Evolutionary conservation across 2,888 invertebrate species (phyloP).

Genomic region (Nymphalis urticae): DNA sequence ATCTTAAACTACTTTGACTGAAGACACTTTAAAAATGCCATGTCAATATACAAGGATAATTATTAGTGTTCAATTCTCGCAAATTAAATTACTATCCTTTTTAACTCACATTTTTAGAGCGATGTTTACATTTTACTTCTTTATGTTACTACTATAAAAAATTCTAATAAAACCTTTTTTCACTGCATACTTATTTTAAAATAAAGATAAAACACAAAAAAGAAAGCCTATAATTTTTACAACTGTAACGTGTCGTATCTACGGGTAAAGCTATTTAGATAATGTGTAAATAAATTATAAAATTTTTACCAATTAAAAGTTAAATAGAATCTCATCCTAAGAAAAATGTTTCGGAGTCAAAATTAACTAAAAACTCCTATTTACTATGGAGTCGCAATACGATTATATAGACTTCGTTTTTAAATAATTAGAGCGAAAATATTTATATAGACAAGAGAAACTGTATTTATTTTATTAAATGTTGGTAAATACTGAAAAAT

Average conservation of each 20-base stretch:
- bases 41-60: not conserved
- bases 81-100: not conserved
- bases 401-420: not conserved
- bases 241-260: not conserved
- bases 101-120: not conserved
- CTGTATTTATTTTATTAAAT: conserved; percentile 1
- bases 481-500: not conserved
- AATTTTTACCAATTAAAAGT: not conserved
- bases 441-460: not conserved
- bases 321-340: too few species aligned
- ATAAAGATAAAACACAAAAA: too few species aligned
- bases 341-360: too few species aligned
- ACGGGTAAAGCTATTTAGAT: not conserved
- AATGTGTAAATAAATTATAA: not conserved
- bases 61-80: not conserved
- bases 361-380: too few species aligned
- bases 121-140: too few species aligned
- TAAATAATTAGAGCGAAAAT: not conserved
- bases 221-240: too few species aligned
- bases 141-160: too few species aligned
- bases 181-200: too few species aligned
- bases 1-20: conserved; percentile 2
- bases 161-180: too few species aligned
- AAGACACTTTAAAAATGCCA: not conserved
- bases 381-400: not conserved